Evolutionary conservation across 1,140 invertebrate genomes (phyloP), one percentile per base, ranked within the genome.

Genomic region (Psix sp.): DNA sequence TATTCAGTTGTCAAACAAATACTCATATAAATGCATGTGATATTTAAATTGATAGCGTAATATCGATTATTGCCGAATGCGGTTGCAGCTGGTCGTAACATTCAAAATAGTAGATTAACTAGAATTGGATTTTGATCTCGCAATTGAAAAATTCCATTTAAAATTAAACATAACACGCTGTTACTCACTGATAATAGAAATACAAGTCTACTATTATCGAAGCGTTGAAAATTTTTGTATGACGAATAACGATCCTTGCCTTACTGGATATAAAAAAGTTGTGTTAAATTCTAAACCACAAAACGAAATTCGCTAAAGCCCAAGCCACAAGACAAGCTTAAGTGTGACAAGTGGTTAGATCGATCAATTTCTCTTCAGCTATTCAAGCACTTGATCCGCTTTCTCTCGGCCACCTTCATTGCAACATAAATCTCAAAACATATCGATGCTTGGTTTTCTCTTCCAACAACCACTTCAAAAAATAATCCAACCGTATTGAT

Each of bases 41-140:
- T 56, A 49, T 56, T 66, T 48, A 56, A 66, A 66, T 29, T 66
- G 51, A 59, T 59, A 52, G 29, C 65, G 21, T 68, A 68, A 57
- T 59, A 51, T 52, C 38, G 26, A 57, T 51, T 49, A 16, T 35
- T 35, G 35, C 38, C 45, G 15, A 4, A 46, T 40, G 46, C 33
- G 21, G 42, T 35, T 39, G 7, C 33, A 54, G 42, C 54, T 33
- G 49, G 40, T 66, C 62, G 48, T 49, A 66, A 56, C 17, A 42
- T 56, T 56, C 36, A 56, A 66, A 66, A 56, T 56, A 66, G 56
- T 26, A 40, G 51, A 66, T 66, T 66, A 46, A 31, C 24, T n/a
- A 26, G 56, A 49, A 66, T 56, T 65, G 60, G 33, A 65, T 65
- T 60, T 46, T 15, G 11, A 17, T 65, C 31, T 9, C 7, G 26